Evolutionary conservation across 2,888 invertebrate genomes (phyloP), one percentile per base, ranked within the genome.

Genomic region (Chymomyza procnemis): DNA sequence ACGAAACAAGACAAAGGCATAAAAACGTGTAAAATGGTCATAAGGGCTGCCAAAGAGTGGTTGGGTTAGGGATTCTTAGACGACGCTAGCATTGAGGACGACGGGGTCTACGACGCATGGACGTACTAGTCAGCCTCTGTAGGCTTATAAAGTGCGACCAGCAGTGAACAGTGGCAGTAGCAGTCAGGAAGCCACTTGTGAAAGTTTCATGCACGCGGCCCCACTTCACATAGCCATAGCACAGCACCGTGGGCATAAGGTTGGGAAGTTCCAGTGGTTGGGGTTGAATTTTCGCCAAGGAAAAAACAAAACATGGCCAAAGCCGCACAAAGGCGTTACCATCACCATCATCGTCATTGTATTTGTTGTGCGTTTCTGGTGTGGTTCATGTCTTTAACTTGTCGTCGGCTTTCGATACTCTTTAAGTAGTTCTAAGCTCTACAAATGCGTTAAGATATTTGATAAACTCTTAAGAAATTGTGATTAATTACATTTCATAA

Each of bases 181-280:
- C 74, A 85, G 84, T 79, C 82, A 83, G 82, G 80, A 83, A 83
- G 82, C 85, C 82, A 86, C 81, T 86, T 81, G 87, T 82, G 82
- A 87, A 83, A 87, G 85, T 82, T 87, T 87, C 82, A 86, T 86
- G 85, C 87, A 82, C 87, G 85, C 85, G 82, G 85, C 77, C 82
- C 87, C 87, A 86, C 81, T 82, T 82, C 87, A 86, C 87, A 86
- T 85, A 85, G 82, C 87, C 87, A 86, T 85, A 85, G 82, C 87
- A 79, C 74, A 34, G 57, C 68, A 68, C 65, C 69, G 47, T 61
- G 22, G 47, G 58, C 14, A 57, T 60, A 8, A 48, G 57, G 56
- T 26, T 14, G 9, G 52, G 30, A 14, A 30, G 48, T 5, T 47
- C n/a, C 30, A 47, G 16, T 41, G 26, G 5, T 34, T 54, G 30